phyloP scores from a whole-genome alignment of 1,140 invertebrate genomes.

The Stegodyphus dumicola region DNA sequence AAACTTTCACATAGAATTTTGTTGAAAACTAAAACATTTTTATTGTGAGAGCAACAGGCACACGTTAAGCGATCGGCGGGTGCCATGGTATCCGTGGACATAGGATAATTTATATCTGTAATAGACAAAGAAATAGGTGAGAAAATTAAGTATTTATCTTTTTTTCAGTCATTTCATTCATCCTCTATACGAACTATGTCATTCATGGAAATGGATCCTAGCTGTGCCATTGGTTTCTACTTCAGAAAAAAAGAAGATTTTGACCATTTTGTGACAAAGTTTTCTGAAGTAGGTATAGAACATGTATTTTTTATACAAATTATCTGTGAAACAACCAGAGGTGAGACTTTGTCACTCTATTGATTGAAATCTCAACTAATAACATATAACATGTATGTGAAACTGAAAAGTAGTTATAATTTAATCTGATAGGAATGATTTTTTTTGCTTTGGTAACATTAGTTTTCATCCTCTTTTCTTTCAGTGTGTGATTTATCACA shows the following conservation, averaged over 20 bases:
- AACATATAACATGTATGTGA: background rate
- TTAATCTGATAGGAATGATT: too few species aligned
- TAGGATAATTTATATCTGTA: too few species aligned
- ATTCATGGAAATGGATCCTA: slow-evolving; percentile 91
- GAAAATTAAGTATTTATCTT: background rate
- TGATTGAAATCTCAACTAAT: background rate
- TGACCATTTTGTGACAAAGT: slow-evolving; percentile 77
- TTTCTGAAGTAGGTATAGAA: slow-evolving; percentile 34
- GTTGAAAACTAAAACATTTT: too few species aligned
- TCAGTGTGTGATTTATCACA: too few species aligned
- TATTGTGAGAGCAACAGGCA: too few species aligned
- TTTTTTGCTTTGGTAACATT: too few species aligned
- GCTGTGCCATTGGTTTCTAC: slow-evolving; percentile 91
- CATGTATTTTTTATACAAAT: background rate
- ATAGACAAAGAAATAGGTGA: too few species aligned
- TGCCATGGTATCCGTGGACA: too few species aligned
- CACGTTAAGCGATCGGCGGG: too few species aligned
- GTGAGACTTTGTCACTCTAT: background rate
- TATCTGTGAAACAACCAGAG: too few species aligned
- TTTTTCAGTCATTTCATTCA: slow-evolving; percentile 81
- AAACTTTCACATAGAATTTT: too few species aligned
- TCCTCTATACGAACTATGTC: slow-evolving; percentile 86
- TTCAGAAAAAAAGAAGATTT: slow-evolving; percentile 82
- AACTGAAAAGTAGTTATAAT: background rate
- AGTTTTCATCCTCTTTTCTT: too few species aligned